Conservation (phyloP, 2,888 invertebrate species). For the Adelphocoris suturalis region DNA sequence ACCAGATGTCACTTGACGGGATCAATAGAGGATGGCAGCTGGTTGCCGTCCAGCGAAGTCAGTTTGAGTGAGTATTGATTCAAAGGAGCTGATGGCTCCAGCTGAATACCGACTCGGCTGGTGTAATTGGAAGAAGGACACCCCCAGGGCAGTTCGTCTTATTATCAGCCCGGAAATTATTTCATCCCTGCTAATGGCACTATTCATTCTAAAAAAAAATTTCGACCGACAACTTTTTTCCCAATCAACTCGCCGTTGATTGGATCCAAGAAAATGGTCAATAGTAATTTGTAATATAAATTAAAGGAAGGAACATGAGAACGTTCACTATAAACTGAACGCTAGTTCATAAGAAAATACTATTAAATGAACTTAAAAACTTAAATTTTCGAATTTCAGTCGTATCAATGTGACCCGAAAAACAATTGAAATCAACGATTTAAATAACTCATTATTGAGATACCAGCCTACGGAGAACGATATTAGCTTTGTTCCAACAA, state of each 20-base stretch:
- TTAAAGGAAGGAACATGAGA: background rate
- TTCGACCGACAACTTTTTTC: background rate
- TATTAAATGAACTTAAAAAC: no score
- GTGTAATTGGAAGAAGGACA: conserved; percentile 8
- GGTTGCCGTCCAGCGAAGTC: background rate
- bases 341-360: no score
- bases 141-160: conserved; percentile 5
- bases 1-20: background rate
- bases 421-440: no score
- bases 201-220: background rate
- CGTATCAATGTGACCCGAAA: no score
- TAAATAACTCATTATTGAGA: no score
- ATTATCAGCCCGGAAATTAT: background rate
- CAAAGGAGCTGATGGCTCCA: conserved; percentile 3
- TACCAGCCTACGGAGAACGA: no score
- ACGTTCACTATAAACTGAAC: no score
- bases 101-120: background rate
- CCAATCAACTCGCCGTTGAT: background rate
- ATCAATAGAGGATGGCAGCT: background rate
- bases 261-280: background rate
- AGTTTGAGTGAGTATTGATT: background rate
- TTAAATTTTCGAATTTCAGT: no score
- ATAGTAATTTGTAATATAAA: background rate
- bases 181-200: background rate
- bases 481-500: no score